Evolutionary conservation across 2,888 invertebrate genomes (phyloP), one percentile per base, ranked within the genome.

Genomic region (Branchellion lobata): DNA sequence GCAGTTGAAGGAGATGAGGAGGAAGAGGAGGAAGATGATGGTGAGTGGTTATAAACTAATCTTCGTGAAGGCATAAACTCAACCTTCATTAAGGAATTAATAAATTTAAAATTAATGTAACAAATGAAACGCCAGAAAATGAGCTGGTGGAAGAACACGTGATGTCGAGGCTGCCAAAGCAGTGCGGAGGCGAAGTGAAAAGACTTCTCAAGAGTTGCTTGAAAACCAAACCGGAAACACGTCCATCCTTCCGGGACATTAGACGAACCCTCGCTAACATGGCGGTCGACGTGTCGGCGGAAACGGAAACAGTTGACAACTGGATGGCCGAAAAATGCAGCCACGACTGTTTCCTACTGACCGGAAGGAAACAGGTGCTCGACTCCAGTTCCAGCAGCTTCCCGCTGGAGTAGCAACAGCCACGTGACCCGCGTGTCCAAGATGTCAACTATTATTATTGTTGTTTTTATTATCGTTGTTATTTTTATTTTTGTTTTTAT

Each of bases 241-340:
- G 77, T 24, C 61, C 77, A 1, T 3, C 31, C 1, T 77, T 77
- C 31, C 1, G 27, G 1, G 8, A 33, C n/a, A 31, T 77, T n/a
- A 77, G 31, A 33, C 51, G 61, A 18, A 77, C 47, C 21, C 61
- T 77, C 2, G 31, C 24, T 2, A 77, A 34, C 24, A 33, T 40
- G 29, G 36, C 33, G 27, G 34, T n/a, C 1, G 21, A 57, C 36
- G 77, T 77, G 61, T 61, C 36, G 34, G 2, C 29, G 5, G 65
- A 77, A n/a, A 5, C 57, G 57, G 36, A 34, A n/a, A 3, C 33
- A 57, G 31, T 77, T 53, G 77, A 33, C 61, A n/a, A 1, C 36
- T 29, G 61, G 61, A 77, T 36, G 65, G 18, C 77, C 18, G 21
- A 29, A n/a, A 77, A 65, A 40, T 3, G n/a, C 14, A 65, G 47